Evolutionary conservation across 92 coral and sea anemone genomes (phyloP).

Genomic region (Paragorgia papillata): DNA sequence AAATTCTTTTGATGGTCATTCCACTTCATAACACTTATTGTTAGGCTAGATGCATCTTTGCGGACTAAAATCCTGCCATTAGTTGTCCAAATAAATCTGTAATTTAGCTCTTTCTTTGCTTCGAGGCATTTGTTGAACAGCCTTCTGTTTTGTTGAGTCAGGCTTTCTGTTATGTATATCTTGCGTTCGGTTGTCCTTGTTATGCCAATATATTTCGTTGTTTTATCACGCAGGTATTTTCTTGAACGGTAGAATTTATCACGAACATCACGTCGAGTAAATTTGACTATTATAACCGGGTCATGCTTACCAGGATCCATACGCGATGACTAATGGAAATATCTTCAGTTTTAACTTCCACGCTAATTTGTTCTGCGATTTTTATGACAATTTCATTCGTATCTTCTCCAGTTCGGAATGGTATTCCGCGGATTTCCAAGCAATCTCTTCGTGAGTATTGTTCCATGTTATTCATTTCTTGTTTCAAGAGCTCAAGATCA

Average conservation of each 20-base stretch:
- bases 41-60: conserved; percentile 12
- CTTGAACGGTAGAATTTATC: conserved; percentile 11
- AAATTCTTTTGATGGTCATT: conserved; percentile 2
- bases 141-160: conserved; percentile 10
- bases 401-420: not conserved
- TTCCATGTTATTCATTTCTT: not conserved
- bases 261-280: conserved; percentile 12
- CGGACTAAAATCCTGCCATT: conserved; percentile 3
- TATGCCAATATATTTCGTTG: conserved; percentile 18
- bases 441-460: conserved; percentile 11
- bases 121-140: conserved; percentile 15
- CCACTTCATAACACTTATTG: not conserved
- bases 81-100: conserved; percentile 23
- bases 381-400: not conserved
- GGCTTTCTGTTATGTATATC: conserved; percentile 18
- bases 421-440: not conserved
- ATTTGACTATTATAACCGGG: conserved; percentile 4
- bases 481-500: not conserved
- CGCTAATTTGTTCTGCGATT: not conserved
- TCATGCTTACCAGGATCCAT: not conserved
- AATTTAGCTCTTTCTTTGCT: conserved; percentile 16
- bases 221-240: conserved; percentile 6
- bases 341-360: not conserved
- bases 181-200: not conserved
- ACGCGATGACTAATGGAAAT: conserved; percentile 6